Evolutionary conservation across 1,140 invertebrate species (phyloP).

Genomic region (Solenopsis fugax): DNA sequence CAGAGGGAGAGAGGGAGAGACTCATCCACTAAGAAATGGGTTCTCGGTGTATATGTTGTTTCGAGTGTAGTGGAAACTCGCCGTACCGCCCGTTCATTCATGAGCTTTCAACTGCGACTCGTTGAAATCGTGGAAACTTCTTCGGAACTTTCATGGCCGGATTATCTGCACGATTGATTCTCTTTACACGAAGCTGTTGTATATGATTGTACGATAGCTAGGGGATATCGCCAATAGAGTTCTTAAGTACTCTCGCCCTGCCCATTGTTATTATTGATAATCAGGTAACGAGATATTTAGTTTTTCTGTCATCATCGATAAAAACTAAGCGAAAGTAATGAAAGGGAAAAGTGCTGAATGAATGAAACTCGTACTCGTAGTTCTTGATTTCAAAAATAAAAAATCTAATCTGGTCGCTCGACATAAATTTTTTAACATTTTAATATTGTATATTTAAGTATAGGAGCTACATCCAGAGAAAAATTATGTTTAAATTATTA

Average conservation of each 20-base stretch:
- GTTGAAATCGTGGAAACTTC: slow-evolving; percentile 75
- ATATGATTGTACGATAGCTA: slow-evolving; percentile 33
- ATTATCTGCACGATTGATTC: slow-evolving; percentile 75
- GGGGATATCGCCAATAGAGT: neutral
- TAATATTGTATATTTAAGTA: neutral
- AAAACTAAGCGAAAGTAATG: neutral
- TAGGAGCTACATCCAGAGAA: neutral
- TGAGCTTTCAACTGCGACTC: slow-evolving; percentile 77
- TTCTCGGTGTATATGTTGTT: slow-evolving; percentile 71
- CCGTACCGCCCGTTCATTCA: slow-evolving; percentile 79
- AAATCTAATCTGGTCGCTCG: neutral
- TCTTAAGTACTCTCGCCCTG: neutral
- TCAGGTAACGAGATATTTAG: neutral
- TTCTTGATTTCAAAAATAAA: neutral
- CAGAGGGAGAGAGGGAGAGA: neutral
- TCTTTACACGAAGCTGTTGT: slow-evolving; percentile 60
- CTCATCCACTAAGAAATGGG: slow-evolving; percentile 75
- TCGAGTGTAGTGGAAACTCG: slow-evolving; percentile 72
- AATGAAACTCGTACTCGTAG: neutral
- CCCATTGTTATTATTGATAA: slow-evolving; percentile 13
- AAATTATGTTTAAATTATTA: too few species aligned
- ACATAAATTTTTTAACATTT: neutral
- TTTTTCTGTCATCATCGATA: neutral
- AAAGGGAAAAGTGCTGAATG: neutral
- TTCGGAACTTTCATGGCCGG: slow-evolving; percentile 69